These are phyloP conservation scores for Falco punctatus DNA, from an alignment of 2,113 vertebrate species.

Conservation along the genomic window DNA sequence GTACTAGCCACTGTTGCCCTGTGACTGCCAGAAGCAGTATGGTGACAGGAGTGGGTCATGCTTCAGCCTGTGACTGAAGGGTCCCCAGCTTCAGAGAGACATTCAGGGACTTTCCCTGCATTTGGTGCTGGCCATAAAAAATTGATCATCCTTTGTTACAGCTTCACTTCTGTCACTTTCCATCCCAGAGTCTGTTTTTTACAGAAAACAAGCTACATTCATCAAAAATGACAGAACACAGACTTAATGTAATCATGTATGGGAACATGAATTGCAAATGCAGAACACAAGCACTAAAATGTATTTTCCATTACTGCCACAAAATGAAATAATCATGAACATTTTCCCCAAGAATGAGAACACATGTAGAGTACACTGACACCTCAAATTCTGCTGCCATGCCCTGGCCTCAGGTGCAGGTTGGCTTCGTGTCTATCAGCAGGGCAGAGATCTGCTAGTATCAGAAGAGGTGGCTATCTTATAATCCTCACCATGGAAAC, in stretches of 20 bases:
- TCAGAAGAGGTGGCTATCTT: neutral
- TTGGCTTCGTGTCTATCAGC: neutral
- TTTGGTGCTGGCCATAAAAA: slow-evolving; percentile 83
- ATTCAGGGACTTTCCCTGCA: slow-evolving; percentile 39
- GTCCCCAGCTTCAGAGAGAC: slow-evolving; percentile 20
- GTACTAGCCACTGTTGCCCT: neutral
- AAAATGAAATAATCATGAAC: slow-evolving; percentile 96
- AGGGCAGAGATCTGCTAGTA: neutral
- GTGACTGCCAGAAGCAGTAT: neutral
- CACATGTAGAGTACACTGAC: slow-evolving; percentile 71
- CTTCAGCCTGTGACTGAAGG: neutral
- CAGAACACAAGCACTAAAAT: slow-evolving; percentile 73
- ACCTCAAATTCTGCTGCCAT: slow-evolving; percentile 30
- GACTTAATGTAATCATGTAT: slow-evolving; percentile 95
- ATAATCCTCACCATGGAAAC: slow-evolving; percentile 29
- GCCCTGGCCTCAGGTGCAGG: slow-evolving; percentile 18
- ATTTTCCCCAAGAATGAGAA: slow-evolving; percentile 78
- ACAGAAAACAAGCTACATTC: slow-evolving; percentile 94
- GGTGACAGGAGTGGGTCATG: slow-evolving; percentile 4
- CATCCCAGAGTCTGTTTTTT: slow-evolving; percentile 91
- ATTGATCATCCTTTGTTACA: slow-evolving; percentile 92
- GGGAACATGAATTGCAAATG: slow-evolving; percentile 98
- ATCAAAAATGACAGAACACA: slow-evolving; percentile 96
- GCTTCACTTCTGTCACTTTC: slow-evolving; percentile 93
- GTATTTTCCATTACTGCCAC: slow-evolving; percentile 90